Base-by-base conservation (phyloP, 1,140 invertebrate genomes). In the Whitmania pigra region DNA sequence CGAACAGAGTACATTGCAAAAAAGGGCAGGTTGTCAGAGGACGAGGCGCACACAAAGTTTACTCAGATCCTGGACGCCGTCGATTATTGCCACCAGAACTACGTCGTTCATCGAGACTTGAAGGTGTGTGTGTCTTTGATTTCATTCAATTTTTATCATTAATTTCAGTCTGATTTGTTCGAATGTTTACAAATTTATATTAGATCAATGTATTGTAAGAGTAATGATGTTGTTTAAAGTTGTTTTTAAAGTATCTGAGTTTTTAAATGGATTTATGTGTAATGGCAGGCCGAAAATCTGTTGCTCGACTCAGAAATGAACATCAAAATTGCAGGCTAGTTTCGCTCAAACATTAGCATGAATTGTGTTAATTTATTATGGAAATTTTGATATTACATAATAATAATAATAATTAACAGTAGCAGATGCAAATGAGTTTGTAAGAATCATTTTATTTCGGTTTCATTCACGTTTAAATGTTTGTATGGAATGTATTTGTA, bases 61-160 rank as follows among this genome's bases (percentile, higher is more conserved):
- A 80, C 80, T 78, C 95, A 99, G 86, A 98, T 99, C 78, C 86
- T 98, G 66, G 31, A 90, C 27, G 95, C 95, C 68, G 91, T 98
- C 67, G 88, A 90, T 81, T 98, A 97, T 82, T 94, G 94, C 79
- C 96, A 98, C 85, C 89, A 89, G 78, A 87, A 89, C 77, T 87
- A 89, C 79, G 91, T 97, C 78, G 93, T 97, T 76, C 94, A 97
- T 85, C 87, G 94, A 84, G 94, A 97, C 87, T 87, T 93, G 78
- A 98, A 82, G 77, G 79, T 80, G 73, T 25, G 0, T 17, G 9
- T 63, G 27, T 60, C 9, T n/a, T n/a, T n/a, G n/a, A 7, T 27
- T 22, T 7, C 5, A 60, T 60, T 60, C n/a, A 60, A 6, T 5
- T 27, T 17, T n/a, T 27, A 6, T 27, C 5, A 60, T 22, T 22